Conservation (phyloP, 2,888 invertebrate genomes). For the Leuctra nigra region DNA sequence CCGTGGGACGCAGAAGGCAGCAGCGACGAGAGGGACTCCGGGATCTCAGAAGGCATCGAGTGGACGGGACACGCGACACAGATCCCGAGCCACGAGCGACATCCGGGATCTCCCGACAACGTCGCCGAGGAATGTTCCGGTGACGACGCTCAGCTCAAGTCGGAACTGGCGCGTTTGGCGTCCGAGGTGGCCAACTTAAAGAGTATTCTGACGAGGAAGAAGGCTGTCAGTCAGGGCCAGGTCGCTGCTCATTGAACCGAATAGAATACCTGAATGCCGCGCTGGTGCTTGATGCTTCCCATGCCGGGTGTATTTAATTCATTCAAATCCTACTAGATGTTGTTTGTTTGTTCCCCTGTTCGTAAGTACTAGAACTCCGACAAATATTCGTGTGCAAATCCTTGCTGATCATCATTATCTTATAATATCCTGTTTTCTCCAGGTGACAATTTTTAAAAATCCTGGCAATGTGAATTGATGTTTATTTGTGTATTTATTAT, state of each 20-base stretch:
- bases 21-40: slow-evolving; percentile 84
- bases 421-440: too few relatives aligned
- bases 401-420: too few relatives aligned
- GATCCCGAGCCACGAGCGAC: slow-evolving; percentile 41
- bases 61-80: slow-evolving; percentile 44
- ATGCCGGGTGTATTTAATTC: too few relatives aligned
- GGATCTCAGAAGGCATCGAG: slow-evolving; percentile 74
- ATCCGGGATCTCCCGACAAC: slow-evolving; percentile 31
- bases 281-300: too few relatives aligned
- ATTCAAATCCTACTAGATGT: too few relatives aligned
- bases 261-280: too few relatives aligned
- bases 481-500: neutral
- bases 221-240: slow-evolving; percentile 17
- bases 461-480: neutral
- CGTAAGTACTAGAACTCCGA: too few relatives aligned
- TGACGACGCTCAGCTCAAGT: slow-evolving; percentile 58
- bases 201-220: slow-evolving; percentile 37
- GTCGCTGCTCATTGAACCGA: neutral
- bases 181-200: slow-evolving; percentile 88
- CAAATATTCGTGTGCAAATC: too few relatives aligned
- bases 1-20: slow-evolving; percentile 87
- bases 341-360: too few relatives aligned
- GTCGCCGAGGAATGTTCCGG: slow-evolving; percentile 43
- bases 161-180: slow-evolving; percentile 79
- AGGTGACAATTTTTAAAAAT: too few relatives aligned